A percentile compares a stretch with the other conserved stretches of the same genome.
Evolutionary conservation across 1,140 invertebrate species (phyloP).

Genomic region (Andricus grossulariae): DNA sequence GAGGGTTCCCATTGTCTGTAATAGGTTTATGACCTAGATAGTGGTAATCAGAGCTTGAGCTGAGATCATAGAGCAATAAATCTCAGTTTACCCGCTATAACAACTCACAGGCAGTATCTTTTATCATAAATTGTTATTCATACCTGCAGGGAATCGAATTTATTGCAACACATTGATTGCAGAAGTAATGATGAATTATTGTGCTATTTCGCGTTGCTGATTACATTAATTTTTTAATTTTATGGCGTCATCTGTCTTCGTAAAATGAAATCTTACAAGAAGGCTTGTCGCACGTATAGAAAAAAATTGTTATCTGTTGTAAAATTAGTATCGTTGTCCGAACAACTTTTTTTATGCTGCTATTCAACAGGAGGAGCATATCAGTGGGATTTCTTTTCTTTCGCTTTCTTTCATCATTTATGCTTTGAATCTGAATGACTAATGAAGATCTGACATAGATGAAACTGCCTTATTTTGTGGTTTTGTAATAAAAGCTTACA

Average conservation of each 20-base stretch:
- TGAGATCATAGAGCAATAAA: not conserved
- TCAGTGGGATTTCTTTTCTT: slow-evolving; percentile 6
- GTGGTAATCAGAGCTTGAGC: not conserved
- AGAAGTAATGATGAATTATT: no score
- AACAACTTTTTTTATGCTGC: slow-evolving; percentile 41
- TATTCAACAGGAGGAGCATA: slow-evolving; percentile 30
- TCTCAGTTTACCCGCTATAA: not conserved
- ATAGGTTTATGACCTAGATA: not conserved
- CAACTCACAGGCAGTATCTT: not conserved
- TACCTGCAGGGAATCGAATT: no score
- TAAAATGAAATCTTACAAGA: not conserved
- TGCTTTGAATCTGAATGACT: slow-evolving; percentile 39
- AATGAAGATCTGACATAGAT: slow-evolving; percentile 63
- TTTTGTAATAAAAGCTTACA: no score
- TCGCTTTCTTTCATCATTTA: slow-evolving; percentile 2
- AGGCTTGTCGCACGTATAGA: not conserved
- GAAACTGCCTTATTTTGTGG: slow-evolving; percentile 45
- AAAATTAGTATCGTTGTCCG: not conserved
- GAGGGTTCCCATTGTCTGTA: not conserved
- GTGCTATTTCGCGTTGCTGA: no score
- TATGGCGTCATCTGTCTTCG: not conserved
- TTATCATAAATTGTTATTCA: not conserved
- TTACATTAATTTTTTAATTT: no score
- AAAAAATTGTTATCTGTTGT: slow-evolving; percentile 19
- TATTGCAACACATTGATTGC: no score